These are phyloP conservation scores for Matsumyia berberina DNA, from an alignment of 2,888 invertebrate genomes.

Conservation along the genomic window DNA sequence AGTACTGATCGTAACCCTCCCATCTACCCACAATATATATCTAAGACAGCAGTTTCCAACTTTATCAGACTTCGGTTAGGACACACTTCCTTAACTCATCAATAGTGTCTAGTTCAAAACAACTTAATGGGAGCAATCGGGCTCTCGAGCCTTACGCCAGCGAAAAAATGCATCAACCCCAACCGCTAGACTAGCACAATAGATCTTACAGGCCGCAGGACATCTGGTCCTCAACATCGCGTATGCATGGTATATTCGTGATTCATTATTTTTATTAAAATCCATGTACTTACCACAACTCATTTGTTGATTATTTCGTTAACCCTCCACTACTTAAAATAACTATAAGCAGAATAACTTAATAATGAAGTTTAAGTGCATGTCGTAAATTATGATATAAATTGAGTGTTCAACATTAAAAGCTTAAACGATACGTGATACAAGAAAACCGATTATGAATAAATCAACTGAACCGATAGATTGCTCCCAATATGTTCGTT, in stretches of 20 bases:
- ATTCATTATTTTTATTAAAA: no score
- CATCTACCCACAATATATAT: background rate
- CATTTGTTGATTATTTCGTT: no score
- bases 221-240: no score
- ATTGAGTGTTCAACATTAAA: constrained; percentile 6
- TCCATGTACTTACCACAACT: no score
- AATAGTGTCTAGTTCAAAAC: no score
- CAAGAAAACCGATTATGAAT: constrained; percentile 38
- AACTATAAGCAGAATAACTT: background rate
- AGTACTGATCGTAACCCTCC: background rate
- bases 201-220: no score
- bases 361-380: background rate
- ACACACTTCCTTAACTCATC: background rate
- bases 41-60: background rate
- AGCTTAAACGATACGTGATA: background rate
- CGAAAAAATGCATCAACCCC: no score
- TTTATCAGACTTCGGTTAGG: background rate
- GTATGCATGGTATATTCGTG: no score
- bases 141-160: no score
- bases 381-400: constrained; percentile 14
- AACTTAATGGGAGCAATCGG: no score
- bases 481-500: constrained; percentile 39
- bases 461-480: constrained; percentile 42
- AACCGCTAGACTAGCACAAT: no score
- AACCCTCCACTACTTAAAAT: no score